A percentile compares a stretch with the other conserved stretches of the same genome.
Evolutionary conservation across 1,140 invertebrate species (phyloP).

Genomic region (Sweltsa coloradensis): DNA sequence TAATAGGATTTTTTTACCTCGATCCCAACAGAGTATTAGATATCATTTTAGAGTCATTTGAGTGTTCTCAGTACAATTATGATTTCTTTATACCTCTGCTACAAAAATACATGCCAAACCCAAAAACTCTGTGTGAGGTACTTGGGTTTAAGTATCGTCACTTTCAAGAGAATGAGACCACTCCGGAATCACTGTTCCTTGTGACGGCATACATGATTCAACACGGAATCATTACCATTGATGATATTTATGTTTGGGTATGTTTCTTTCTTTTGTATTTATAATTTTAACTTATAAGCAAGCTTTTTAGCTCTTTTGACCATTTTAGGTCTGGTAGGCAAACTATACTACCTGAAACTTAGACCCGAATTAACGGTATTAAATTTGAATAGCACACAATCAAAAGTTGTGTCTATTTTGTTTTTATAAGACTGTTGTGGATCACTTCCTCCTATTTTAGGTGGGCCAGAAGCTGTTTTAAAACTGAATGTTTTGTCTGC

Average conservation of each 20-base stretch:
- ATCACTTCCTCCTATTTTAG: no score
- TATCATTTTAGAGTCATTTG: constrained; percentile 93
- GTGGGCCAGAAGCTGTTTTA: no score
- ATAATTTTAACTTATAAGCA: no score
- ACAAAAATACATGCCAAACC: constrained; percentile 73
- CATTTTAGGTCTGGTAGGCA: no score
- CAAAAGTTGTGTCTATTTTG: no score
- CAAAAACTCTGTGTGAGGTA: constrained; percentile 79
- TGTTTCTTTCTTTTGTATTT: no score
- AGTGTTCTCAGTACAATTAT: constrained; percentile 54
- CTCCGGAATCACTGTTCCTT: constrained; percentile 73
- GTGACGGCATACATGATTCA: constrained; percentile 83
- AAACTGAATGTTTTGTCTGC: no score
- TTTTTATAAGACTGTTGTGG: no score
- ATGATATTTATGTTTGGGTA: constrained; percentile 88
- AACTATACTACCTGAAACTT: no score
- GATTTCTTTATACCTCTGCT: constrained; percentile 72
- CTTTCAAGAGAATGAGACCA: constrained; percentile 45
- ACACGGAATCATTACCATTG: constrained; percentile 70
- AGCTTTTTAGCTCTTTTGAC: no score
- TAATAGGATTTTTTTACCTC: constrained; percentile 96
- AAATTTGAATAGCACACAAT: no score
- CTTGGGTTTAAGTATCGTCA: constrained; percentile 89
- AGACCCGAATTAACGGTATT: no score
- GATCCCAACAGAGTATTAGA: constrained; percentile 97